A percentile compares a stretch with the other conserved stretches of the same genome.
These are phyloP conservation scores for Pogoniulus pusillus DNA, from an alignment of 2,797 vertebrate species.

Conservation along the genomic window DNA sequence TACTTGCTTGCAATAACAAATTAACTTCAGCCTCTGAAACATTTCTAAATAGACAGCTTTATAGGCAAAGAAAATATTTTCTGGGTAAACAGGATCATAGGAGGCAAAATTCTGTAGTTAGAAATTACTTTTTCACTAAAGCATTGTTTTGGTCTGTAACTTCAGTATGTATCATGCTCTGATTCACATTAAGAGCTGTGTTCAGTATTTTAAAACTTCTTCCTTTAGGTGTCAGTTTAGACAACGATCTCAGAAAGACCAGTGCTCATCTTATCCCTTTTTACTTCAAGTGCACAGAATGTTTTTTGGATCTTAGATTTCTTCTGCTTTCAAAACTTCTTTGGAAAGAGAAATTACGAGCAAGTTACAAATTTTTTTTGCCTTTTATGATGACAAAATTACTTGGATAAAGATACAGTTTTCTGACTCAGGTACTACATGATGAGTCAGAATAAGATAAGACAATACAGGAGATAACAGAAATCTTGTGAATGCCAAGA, in stretches of 20 bases:
- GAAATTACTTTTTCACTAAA: neutral
- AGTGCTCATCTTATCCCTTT: rapidly evolving
- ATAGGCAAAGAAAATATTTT: neutral
- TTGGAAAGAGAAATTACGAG: neutral
- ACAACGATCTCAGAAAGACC: neutral
- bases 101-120: neutral
- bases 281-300: neutral
- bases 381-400: neutral
- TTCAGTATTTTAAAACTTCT: neutral
- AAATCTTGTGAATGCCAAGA: neutral
- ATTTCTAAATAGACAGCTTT: neutral
- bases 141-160: neutral
- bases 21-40: neutral
- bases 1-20: neutral
- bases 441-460: neutral
- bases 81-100: neutral
- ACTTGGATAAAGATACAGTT: neutral
- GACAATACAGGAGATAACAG: neutral
- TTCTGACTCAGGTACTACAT: neutral
- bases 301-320: neutral
- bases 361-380: neutral
- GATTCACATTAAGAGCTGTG: rapidly evolving
- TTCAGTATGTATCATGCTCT: neutral
- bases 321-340: neutral
- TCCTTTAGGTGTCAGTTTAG: neutral